phyloP scores from a whole-genome alignment of 2,888 invertebrate genomes.

The Aporophyla lueneburgensis region DNA sequence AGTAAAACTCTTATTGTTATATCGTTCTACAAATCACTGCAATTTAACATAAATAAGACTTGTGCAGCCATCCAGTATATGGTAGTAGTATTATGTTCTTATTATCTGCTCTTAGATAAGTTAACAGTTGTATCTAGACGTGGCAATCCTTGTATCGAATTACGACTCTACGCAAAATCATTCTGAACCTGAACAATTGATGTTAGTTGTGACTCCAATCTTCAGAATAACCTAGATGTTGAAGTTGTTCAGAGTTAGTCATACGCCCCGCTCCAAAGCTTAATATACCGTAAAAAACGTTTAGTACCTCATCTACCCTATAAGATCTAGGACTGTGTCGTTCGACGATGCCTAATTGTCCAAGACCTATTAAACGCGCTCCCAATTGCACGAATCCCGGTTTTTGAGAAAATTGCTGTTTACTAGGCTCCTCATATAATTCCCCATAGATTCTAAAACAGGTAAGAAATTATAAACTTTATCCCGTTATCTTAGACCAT shows the following conservation, averaged over 20 bases:
- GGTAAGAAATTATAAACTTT: background rate
- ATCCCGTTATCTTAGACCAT: background rate
- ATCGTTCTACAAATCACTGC: too few relatives aligned
- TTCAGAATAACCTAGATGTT: background rate
- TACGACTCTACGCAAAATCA: background rate
- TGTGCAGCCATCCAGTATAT: too few relatives aligned
- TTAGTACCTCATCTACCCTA: constrained; percentile 22
- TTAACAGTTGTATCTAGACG: too few relatives aligned
- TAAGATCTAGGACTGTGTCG: constrained; percentile 28
- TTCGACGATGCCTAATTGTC: constrained; percentile 36
- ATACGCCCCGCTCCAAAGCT: background rate
- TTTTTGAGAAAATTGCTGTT: constrained; percentile 16
- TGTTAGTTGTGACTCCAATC: background rate
- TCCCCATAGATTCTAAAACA: background rate
- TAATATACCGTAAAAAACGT: constrained; percentile 9
- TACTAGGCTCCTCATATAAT: background rate
- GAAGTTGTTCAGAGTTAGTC: background rate
- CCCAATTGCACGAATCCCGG: constrained; percentile 21
- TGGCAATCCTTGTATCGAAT: background rate
- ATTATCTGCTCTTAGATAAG: too few relatives aligned
- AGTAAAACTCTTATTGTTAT: too few relatives aligned
- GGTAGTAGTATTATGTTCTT: too few relatives aligned
- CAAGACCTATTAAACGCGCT: constrained; percentile 28
- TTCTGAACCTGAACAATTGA: background rate
- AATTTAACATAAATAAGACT: too few relatives aligned